Base-by-base conservation (phyloP, 2,888 invertebrate genomes). In the Dastarcus helophoroides region DNA sequence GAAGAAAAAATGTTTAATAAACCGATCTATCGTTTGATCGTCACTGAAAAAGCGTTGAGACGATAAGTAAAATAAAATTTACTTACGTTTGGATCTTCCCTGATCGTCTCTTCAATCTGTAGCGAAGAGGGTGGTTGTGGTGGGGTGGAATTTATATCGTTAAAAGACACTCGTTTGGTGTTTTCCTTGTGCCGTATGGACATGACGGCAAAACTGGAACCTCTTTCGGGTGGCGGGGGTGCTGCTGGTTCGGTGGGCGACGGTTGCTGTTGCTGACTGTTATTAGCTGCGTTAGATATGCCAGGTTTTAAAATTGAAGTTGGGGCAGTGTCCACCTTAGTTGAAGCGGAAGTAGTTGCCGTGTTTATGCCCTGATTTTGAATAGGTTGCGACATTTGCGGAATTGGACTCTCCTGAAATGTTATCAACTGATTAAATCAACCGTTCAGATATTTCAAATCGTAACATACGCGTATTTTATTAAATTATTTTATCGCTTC, bases 141-240 rank as follows among this genome's bases (percentile, higher is more conserved):
- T 26, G 51, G 58, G 25, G 64, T 56, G 23, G 54, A 57, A 21
- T 50, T 46, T 3, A 52, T 44, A 34, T 58, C 56, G 35, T 58
- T 56, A 36, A 63, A 63, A 1, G 61, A 60, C 9, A 63, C 63
- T 25, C 62, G 42, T 37, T 63, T 63, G 2, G 58, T 56, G n/a
- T 49, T 53, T 32, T 60, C 62, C 39, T 60, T 60, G 9, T 52
- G 49, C 26, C 62, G 47, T 53, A 63, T 81, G 5, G 76, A 77
- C 83, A 88, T 85, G 14, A 84, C 76, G 3, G 83, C 76, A 59
- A 85, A 91, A 22, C 89, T 89, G 14, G 88, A 88, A 34, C 85
- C 86, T 38, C 90, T 73, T 58, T 88, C 85, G 2, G 90, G 90
- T 12, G 89, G 88, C 24, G 80, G 73, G 1, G 85, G 79, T 29